Evolutionary conservation across 2,113 vertebrate genomes (phyloP).

Genomic region (Clarias magur): DNA sequence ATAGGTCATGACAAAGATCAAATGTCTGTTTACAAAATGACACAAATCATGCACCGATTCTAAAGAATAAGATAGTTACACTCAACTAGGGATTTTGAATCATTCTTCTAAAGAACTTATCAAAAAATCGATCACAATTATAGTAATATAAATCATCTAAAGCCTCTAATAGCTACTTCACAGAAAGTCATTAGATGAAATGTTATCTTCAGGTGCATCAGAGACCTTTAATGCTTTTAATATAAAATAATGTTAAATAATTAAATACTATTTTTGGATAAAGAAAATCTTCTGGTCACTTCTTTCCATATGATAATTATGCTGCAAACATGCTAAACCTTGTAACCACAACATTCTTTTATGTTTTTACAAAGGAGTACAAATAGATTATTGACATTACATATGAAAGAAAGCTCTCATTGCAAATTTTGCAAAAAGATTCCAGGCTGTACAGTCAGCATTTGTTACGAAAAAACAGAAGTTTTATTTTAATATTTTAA

Average conservation of each 20-base stretch:
- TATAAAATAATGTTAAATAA: neutral
- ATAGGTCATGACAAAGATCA: neutral
- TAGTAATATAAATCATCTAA: neutral
- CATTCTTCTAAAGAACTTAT: neutral
- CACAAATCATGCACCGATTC: neutral
- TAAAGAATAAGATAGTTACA: neutral
- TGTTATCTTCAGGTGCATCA: neutral
- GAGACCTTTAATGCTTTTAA: neutral
- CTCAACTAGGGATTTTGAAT: neutral
- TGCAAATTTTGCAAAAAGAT: neutral
- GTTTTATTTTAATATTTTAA: constrained; percentile 2
- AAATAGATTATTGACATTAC: neutral
- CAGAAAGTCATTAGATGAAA: neutral
- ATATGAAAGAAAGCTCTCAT: neutral
- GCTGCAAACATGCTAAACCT: neutral
- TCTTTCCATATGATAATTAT: neutral
- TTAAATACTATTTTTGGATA: neutral
- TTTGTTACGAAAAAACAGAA: neutral
- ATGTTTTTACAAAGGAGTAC: neutral
- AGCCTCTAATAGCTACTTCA: neutral
- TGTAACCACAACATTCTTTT: neutral
- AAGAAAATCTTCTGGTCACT: neutral
- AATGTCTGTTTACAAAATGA: neutral
- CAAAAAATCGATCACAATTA: neutral
- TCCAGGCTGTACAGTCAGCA: neutral